phyloP scores from a whole-genome alignment of 2,888 invertebrate species.

The Ophion obscuratus region DNA sequence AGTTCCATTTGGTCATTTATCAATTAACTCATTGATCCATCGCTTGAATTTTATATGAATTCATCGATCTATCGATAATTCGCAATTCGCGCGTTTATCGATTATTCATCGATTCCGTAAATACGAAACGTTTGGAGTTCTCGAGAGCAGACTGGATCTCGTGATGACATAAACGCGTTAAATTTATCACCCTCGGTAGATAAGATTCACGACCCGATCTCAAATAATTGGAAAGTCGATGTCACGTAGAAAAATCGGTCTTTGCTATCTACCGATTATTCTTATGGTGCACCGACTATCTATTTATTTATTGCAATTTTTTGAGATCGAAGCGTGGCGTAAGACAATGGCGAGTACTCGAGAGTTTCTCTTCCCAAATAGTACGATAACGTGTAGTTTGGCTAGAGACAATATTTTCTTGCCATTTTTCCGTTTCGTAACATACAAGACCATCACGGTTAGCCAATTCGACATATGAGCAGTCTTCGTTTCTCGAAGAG shows the following conservation, averaged over 20 bases:
- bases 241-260: not conserved
- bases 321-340: slow-evolving; percentile 24
- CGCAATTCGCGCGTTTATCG: not conserved
- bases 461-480: slow-evolving; percentile 48
- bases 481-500: slow-evolving; percentile 71
- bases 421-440: slow-evolving; percentile 57
- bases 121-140: slow-evolving; percentile 7
- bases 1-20: not conserved
- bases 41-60: not conserved
- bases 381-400: slow-evolving; percentile 57
- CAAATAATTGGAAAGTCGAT: not conserved
- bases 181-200: not conserved
- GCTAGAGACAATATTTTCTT: not conserved
- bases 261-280: not conserved
- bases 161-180: slow-evolving; percentile 16
- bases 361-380: slow-evolving; percentile 20
- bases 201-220: not conserved
- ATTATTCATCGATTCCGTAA: not conserved
- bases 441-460: slow-evolving; percentile 4
- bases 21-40: not conserved
- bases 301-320: not conserved
- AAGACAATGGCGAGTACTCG: slow-evolving; percentile 33
- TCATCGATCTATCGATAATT: not conserved
- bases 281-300: too few relatives aligned
- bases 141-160: slow-evolving; percentile 23